Conservation (phyloP, 2,888 invertebrate species). For the Endomychus coccineus region DNA sequence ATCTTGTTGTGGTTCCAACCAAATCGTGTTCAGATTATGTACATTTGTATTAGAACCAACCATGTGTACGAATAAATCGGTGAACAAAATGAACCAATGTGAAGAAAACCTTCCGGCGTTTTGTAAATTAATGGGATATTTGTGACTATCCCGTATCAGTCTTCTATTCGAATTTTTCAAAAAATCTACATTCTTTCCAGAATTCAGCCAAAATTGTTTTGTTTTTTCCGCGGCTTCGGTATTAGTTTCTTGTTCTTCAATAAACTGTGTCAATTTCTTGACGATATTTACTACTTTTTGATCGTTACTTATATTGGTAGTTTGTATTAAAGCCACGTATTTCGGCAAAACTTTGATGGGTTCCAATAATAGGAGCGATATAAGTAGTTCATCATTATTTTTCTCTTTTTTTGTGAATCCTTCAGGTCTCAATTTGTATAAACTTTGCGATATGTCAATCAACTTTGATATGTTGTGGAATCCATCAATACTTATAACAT, state of each 20-base stretch:
- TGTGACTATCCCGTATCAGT: conserved; percentile 70
- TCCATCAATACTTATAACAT: conserved; percentile 65
- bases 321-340: conserved; percentile 55
- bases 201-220: conserved; percentile 65
- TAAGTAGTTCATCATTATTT: conserved; percentile 50
- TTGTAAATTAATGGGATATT: conserved; percentile 59
- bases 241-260: conserved; percentile 55
- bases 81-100: conserved; percentile 75
- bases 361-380: conserved; percentile 53
- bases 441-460: conserved; percentile 52
- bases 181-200: conserved; percentile 55
- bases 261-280: conserved; percentile 55
- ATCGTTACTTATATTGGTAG: conserved; percentile 41
- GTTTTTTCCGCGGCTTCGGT: conserved; percentile 62
- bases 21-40: conserved; percentile 66
- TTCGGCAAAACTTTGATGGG: conserved; percentile 56
- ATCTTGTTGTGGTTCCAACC: conserved; percentile 71
- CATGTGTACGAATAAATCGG: conserved; percentile 72
- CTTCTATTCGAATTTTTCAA: conserved; percentile 60
- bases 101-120: conserved; percentile 68
- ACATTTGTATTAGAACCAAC: conserved; percentile 57
- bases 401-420: conserved; percentile 36
- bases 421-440: conserved; percentile 31
- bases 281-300: conserved; percentile 49
- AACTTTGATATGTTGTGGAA: conserved; percentile 58